A percentile compares a stretch with the other conserved stretches of the same genome.
Conservation (phyloP, 2,113 vertebrate genomes). For the Lepidothrix coronata region DNA sequence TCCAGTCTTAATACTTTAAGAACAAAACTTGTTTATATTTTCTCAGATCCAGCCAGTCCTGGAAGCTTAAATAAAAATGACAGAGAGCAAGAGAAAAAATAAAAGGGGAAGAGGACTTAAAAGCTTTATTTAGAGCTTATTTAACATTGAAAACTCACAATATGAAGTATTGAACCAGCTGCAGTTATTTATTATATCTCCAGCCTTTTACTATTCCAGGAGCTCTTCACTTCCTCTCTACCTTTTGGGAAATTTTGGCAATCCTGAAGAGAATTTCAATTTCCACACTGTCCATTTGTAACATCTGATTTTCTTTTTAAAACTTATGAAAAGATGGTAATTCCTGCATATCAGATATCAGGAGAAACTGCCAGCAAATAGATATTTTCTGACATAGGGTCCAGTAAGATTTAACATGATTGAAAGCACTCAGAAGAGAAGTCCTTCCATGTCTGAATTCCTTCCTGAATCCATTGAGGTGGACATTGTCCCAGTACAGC, state of each 20-base stretch:
- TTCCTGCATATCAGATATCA: not conserved
- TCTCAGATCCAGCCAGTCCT: not conserved
- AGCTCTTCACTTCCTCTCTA: not conserved
- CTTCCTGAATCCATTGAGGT: not conserved
- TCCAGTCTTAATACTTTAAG: not conserved
- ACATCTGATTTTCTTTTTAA: not conserved
- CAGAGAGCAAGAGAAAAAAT: not conserved
- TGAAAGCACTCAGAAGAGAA: not conserved
- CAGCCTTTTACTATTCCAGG: not conserved
- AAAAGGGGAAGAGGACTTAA: not conserved
- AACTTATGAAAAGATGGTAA: not conserved
- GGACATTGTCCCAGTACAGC: rapidly evolving
- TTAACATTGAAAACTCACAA: not conserved
- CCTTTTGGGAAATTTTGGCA: not conserved
- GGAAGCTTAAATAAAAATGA: not conserved
- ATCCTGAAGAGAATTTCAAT: not conserved
- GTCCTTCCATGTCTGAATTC: not conserved
- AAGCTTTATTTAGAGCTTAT: not conserved
- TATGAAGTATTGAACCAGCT: not conserved
- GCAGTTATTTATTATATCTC: not conserved
- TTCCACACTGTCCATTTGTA: not conserved
- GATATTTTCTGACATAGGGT: not conserved
- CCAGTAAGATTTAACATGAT: not conserved
- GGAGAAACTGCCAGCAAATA: not conserved
- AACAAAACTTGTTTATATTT: not conserved